Evolutionary conservation across 1,140 invertebrate species (phyloP).

Genomic region (Elysia chlorotica): DNA sequence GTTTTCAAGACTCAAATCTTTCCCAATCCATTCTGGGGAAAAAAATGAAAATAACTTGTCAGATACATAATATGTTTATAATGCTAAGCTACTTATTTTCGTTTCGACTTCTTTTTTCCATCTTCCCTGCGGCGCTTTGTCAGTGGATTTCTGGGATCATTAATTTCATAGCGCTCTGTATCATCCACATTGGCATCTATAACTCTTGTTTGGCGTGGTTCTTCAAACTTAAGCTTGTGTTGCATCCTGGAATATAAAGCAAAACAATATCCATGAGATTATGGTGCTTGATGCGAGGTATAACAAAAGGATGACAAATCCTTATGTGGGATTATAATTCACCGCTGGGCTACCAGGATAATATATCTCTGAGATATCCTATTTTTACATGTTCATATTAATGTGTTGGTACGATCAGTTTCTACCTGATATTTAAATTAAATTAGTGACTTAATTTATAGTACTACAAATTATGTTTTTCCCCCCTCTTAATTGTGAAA

Average conservation of each 20-base stretch:
- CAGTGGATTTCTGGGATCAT: slow-evolving; percentile 92
- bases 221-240: slow-evolving; percentile 81
- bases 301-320: not conserved
- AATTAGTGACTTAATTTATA: not conserved
- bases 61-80: no score
- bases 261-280: not conserved
- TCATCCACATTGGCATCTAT: slow-evolving; percentile 86
- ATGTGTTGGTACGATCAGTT: not conserved
- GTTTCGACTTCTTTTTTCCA: slow-evolving; percentile 50
- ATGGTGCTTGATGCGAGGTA: not conserved
- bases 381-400: not conserved
- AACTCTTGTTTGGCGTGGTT: slow-evolving; percentile 78
- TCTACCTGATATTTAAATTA: not conserved
- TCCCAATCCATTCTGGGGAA: no score
- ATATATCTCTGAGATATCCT: no score
- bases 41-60: no score
- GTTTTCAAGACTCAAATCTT: no score
- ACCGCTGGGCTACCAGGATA: no score
- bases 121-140: slow-evolving; percentile 84
- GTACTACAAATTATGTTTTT: no score
- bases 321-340: not conserved
- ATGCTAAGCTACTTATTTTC: no score
- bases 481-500: no score
- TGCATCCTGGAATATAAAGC: slow-evolving; percentile 72
- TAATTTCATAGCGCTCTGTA: slow-evolving; percentile 95